Evolutionary conservation across 2,888 invertebrate genomes (phyloP).

Genomic region (Emmelina monodactyla): DNA sequence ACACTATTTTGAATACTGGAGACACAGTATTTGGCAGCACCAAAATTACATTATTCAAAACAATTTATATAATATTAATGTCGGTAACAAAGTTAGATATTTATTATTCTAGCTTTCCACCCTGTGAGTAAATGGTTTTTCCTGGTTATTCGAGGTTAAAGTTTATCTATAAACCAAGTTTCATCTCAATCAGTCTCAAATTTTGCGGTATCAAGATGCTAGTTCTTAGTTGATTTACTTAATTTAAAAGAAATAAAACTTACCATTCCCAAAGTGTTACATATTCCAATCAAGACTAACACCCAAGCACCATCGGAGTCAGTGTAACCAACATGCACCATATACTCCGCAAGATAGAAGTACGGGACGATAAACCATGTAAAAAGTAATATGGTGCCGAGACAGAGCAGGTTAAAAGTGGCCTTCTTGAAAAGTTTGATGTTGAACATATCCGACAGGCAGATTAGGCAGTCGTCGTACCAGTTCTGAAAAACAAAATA

Average conservation of each 20-base stretch:
- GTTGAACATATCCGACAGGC: constrained; percentile 68
- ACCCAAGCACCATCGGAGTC: constrained; percentile 80
- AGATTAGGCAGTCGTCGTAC: constrained; percentile 45
- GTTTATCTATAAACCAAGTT: too few species aligned
- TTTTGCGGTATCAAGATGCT: too few species aligned
- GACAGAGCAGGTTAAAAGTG: constrained; percentile 81
- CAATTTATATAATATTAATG: too few species aligned
- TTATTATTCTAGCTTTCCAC: too few species aligned
- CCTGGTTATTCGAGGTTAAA: too few species aligned
- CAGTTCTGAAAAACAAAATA: constrained; percentile 51
- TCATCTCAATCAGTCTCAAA: too few species aligned
- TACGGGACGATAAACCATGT: constrained; percentile 96
- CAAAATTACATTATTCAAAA: too few species aligned
- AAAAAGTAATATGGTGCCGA: constrained; percentile 89
- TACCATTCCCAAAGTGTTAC: constrained; percentile 91
- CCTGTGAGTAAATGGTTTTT: too few species aligned
- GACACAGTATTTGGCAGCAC: not conserved
- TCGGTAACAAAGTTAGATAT: too few species aligned
- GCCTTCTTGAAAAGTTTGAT: constrained; percentile 79
- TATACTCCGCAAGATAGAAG: constrained; percentile 89
- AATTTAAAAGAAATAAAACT: constrained; percentile 21
- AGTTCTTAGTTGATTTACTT: not conserved
- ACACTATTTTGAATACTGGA: not conserved
- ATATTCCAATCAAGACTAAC: constrained; percentile 86
- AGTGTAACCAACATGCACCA: constrained; percentile 71